Percentiles rank a stretch among this genome's conserved stretches.
phyloP scores from a whole-genome alignment of 2,113 vertebrate species.

The Epinephelus moara region DNA sequence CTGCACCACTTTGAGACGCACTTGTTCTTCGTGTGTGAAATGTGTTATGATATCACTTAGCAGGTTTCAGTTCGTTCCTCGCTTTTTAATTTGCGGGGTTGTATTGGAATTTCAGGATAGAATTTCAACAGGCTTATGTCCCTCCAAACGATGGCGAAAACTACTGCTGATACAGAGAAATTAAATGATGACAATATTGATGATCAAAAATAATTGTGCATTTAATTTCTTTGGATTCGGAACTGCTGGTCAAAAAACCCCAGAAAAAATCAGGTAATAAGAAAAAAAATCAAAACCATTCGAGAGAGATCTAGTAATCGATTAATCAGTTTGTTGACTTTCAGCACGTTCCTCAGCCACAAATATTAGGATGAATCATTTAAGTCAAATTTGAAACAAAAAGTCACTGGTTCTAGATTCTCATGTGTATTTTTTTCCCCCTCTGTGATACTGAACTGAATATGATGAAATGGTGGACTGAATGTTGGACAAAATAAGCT shows the following conservation, averaged over 20 bases:
- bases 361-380: neutral
- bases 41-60: neutral
- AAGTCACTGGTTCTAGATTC: neutral
- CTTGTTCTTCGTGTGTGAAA: slow-evolving; percentile 2
- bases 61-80: neutral
- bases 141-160: neutral
- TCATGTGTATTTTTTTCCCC: neutral
- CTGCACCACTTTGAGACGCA: neutral
- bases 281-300: neutral
- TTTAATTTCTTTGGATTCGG: neutral
- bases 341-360: neutral
- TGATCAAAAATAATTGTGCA: neutral
- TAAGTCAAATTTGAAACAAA: neutral
- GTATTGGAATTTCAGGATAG: neutral
- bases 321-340: neutral
- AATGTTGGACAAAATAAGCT: neutral
- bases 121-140: neutral
- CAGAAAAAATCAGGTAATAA: neutral
- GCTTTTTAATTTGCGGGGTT: neutral
- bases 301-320: too few species aligned
- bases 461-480: neutral
- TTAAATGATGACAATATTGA: neutral
- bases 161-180: neutral
- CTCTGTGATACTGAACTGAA: neutral
- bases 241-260: neutral